Evolutionary conservation across 2,888 invertebrate species (phyloP).

Genomic region (Philonicus albiceps): DNA sequence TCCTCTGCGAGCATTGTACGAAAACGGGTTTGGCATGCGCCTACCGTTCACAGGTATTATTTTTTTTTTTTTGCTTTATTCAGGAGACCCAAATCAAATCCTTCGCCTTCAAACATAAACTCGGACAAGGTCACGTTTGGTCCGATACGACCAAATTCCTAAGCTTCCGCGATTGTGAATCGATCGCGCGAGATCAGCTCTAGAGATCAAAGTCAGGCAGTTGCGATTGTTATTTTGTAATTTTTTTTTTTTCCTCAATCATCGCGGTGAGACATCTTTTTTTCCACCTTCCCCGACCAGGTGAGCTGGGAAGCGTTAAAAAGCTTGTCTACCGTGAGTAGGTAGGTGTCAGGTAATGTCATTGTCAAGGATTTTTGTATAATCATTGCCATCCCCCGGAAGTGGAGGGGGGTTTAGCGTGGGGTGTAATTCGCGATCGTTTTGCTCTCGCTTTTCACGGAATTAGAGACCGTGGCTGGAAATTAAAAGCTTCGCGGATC

Average conservation of each 20-base stretch:
- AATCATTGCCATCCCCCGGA: slow-evolving; percentile 42
- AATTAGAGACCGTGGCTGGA: neutral
- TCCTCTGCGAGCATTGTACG: neutral
- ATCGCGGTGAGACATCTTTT: neutral
- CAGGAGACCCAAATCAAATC: neutral
- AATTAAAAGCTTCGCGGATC: slow-evolving; percentile 18
- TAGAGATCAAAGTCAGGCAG: neutral
- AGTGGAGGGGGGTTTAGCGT: neutral
- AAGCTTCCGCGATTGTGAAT: neutral
- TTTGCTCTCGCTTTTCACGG: slow-evolving; percentile 29
- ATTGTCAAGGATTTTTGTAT: slow-evolving; percentile 62
- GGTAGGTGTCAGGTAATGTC: slow-evolving; percentile 62
- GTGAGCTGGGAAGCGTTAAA: neutral
- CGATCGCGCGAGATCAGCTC: neutral
- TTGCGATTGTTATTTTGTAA: neutral
- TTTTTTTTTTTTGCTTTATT: neutral
- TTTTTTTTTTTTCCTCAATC: neutral
- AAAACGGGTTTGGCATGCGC: slow-evolving; percentile 30
- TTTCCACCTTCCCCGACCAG: neutral
- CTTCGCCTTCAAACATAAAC: neutral
- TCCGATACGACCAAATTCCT: neutral
- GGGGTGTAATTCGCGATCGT: neutral
- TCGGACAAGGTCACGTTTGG: neutral
- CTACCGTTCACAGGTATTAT: neutral
- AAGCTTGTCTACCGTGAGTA: slow-evolving; percentile 1